Evolutionary conservation across 2,888 invertebrate genomes (phyloP), one percentile per base, ranked within the genome.

Genomic region (Poecilus cupreus): DNA sequence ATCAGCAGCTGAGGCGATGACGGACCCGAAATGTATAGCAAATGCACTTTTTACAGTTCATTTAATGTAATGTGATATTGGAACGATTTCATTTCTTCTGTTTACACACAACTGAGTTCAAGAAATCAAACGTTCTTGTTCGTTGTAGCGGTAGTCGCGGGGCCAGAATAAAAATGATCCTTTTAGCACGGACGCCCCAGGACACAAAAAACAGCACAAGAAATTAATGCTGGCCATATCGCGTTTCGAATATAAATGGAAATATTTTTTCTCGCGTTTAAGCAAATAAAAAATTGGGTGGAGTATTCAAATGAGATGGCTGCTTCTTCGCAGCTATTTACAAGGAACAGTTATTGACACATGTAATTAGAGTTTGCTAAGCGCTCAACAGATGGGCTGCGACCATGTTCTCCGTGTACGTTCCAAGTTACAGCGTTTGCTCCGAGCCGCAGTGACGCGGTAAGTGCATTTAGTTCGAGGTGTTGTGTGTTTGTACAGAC

Each of bases 41-140:
- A 85, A 85, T 87, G 87, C 87, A 87, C 85, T 87, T 87, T 86
- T 87, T 85, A 85, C 87, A 84, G 85, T 86, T 86, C 86, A 87
- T 87, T 87, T 86, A 83, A 72, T 83, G 68, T 68, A 85, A 83
- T 86, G 72, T 72, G 80, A 80, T 80, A 80, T 80, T 43, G 54
- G 46, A 72, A 22, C 77, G 77, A 75, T 51, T 75, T 51, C 51
- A 75, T 75, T 51, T 49, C 75, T 51, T 51, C 75, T 75, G 75
- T 75, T 75, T 75, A 75, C 75, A 75, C 75, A 75, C 75, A 75
- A 75, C 49, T 75, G 75, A 51, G 51, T 20, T 49, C 32, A 72
- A 72, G 72, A 72, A 72, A 72, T 75, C 75, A 75, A 51, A 75
- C 51, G 26, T 22, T 72, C 37, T 68, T 37, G 64, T 68, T 37